A percentile compares a stretch with the other conserved stretches of the same genome.
Evolutionary conservation across 2,113 vertebrate species (phyloP).

Genomic region (Lycaon pictus): DNA sequence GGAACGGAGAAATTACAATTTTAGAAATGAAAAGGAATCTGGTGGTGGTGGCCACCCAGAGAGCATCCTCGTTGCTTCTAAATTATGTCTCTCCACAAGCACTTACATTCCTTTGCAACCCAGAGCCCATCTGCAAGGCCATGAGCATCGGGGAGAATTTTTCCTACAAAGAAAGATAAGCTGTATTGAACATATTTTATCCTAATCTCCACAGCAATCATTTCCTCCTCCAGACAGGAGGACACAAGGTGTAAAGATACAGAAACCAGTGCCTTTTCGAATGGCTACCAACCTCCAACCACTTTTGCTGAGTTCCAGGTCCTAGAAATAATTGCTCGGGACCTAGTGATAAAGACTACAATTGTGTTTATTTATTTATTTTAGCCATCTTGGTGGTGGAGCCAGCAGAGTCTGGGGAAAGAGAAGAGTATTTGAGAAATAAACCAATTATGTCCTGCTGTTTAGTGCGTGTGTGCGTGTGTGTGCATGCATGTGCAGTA

Average conservation of each 20-base stretch:
- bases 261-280: not conserved
- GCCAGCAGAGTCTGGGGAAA: not conserved
- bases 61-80: constrained; percentile 36
- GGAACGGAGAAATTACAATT: constrained; percentile 51
- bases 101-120: constrained; percentile 53
- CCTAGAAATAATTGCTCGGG: constrained; percentile 31
- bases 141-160: constrained; percentile 34
- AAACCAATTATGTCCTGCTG: not conserved
- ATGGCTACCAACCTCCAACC: not conserved
- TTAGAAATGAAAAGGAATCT: constrained; percentile 65
- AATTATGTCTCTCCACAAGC: constrained; percentile 15
- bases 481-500: not conserved
- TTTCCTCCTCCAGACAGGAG: not conserved
- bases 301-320: not conserved
- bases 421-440: constrained; percentile 38
- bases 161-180: constrained; percentile 56
- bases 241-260: not conserved
- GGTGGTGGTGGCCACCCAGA: not conserved
- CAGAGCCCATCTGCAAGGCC: constrained; percentile 35
- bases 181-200: not conserved
- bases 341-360: not conserved
- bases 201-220: not conserved
- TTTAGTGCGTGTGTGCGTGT: not conserved
- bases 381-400: not conserved
- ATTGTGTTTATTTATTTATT: not conserved